These are phyloP conservation scores for Enteromius radiatus DNA, from an alignment of 2,797 vertebrate species.

Conservation along the genomic window DNA sequence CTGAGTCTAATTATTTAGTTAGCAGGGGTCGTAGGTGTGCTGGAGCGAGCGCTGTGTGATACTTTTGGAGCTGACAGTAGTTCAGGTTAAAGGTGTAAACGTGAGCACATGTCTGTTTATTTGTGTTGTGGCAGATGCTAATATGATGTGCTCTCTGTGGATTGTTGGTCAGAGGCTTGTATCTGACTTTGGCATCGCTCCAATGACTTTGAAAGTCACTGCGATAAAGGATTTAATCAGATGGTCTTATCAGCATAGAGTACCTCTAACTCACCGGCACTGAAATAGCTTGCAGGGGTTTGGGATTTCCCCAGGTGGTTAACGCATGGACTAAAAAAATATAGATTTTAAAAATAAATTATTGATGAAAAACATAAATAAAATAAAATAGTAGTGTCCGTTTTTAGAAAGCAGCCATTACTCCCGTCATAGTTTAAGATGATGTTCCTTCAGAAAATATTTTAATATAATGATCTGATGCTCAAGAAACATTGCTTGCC, in stretches of 20 bases:
- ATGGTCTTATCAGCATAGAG: background rate
- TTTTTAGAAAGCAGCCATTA: background rate
- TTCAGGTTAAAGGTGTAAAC: slow-evolving; percentile 41
- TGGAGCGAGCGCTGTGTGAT: background rate
- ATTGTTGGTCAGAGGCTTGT: slow-evolving; percentile 9
- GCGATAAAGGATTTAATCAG: slow-evolving; percentile 9
- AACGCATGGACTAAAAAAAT: slow-evolving; percentile 12
- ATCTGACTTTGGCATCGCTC: slow-evolving; percentile 10
- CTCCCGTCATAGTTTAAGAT: background rate
- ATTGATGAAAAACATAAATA: background rate
- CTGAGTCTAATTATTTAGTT: slow-evolving; percentile 47
- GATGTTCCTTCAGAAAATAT: background rate
- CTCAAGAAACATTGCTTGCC: no score
- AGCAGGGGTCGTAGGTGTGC: slow-evolving; percentile 34
- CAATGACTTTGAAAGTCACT: slow-evolving; percentile 30
- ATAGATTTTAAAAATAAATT: background rate
- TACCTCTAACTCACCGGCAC: background rate
- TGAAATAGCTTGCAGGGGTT: background rate
- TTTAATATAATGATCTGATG: background rate
- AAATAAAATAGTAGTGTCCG: background rate
- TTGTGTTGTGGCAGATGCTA: slow-evolving; percentile 27
- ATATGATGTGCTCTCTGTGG: slow-evolving; percentile 31
- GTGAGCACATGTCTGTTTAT: slow-evolving; percentile 5
- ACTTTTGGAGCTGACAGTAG: slow-evolving; percentile 35
- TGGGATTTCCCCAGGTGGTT: background rate